Conservation (phyloP, 2,113 vertebrate species). For the Erythrocercus mccallii region DNA sequence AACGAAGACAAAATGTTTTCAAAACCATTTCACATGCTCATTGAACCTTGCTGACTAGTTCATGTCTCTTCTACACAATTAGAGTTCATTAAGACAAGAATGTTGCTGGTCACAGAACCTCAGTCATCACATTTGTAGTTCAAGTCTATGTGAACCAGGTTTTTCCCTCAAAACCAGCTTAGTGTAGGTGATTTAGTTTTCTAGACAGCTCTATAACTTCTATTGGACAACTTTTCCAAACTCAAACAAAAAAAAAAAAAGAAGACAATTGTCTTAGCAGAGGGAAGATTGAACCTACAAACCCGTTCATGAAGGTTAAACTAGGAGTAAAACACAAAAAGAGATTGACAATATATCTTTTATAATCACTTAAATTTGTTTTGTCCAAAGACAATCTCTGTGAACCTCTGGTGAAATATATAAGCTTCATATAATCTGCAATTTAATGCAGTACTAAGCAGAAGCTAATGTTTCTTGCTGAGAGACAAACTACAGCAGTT, state of each 20-base stretch:
- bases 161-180: background rate
- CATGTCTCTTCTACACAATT: background rate
- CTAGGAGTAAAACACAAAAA: background rate
- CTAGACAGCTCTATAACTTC: background rate
- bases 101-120: background rate
- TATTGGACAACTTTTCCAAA: background rate
- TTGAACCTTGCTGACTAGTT: background rate
- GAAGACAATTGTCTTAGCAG: background rate
- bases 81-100: background rate
- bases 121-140: background rate
- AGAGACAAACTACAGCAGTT: background rate
- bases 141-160: background rate
- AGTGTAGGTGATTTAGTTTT: background rate
- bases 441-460: background rate
- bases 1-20: background rate
- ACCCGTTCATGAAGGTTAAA: background rate
- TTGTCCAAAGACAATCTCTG: background rate
- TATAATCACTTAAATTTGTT: background rate
- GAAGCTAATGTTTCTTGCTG: background rate
- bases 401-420: background rate
- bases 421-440: background rate
- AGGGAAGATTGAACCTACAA: background rate
- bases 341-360: background rate
- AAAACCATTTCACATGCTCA: background rate
- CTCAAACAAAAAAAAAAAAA: background rate